Conservation (phyloP, 2,888 invertebrate species). For the Odontocerum albicorne region DNA sequence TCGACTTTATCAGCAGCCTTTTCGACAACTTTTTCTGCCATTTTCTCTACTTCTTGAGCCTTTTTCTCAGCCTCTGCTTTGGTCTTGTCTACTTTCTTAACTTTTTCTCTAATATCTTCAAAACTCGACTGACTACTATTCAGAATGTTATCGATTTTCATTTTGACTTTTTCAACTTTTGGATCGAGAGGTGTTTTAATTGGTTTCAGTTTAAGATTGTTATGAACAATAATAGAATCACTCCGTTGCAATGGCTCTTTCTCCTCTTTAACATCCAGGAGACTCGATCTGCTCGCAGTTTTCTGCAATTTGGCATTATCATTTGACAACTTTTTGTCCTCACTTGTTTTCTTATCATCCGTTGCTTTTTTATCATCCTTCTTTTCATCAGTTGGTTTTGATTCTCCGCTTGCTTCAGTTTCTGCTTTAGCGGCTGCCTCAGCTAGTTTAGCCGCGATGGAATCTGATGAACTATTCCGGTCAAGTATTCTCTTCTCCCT, state of each 20-base stretch:
- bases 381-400: constrained; percentile 33
- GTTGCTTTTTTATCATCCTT: constrained; percentile 28
- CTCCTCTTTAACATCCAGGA: constrained; percentile 33
- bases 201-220: constrained; percentile 49
- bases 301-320: constrained; percentile 28
- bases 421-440: constrained; percentile 32
- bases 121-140: constrained; percentile 54
- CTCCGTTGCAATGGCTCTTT: constrained; percentile 18
- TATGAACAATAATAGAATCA: constrained; percentile 44
- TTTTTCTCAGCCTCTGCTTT: constrained; percentile 41
- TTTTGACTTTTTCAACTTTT: constrained; percentile 53
- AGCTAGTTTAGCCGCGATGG: constrained; percentile 47
- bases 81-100: constrained; percentile 37
- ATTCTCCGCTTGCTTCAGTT: constrained; percentile 38
- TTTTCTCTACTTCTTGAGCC: constrained; percentile 43
- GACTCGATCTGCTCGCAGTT: constrained; percentile 37
- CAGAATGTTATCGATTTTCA: constrained; percentile 54
- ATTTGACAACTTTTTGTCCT: constrained; percentile 28
- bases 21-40: constrained; percentile 40
- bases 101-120: constrained; percentile 46
- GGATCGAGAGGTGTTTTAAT: constrained; percentile 53
- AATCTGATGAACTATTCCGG: constrained; percentile 52
- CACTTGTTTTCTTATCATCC: constrained; percentile 26
- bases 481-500: constrained; percentile 55
- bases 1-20: constrained; percentile 28